Evolutionary conservation across 2,888 invertebrate genomes (phyloP), one percentile per base, ranked within the genome.

Genomic region (Ophion costatus): DNA sequence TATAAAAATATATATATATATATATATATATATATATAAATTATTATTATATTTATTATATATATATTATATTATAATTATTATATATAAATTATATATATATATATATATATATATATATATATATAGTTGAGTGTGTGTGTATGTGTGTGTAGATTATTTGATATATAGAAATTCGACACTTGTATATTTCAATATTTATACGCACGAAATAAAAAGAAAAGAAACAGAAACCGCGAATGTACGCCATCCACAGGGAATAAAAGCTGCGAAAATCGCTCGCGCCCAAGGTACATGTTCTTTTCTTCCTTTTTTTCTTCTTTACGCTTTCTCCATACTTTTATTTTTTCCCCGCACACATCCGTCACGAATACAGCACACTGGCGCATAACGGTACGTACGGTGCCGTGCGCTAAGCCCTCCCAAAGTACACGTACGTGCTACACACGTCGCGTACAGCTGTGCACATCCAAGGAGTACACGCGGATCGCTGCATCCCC

Each of bases 221-320:
- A 45, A 9, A 45, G 11, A 45, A 45, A 2, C 14, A 45, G 14
- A 17, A 17, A 14, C 14, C 4, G 14, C 14, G 51, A 11, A 1
- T 51, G 51, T 59, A 59, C 24, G 45, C 61, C 45, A 75, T 57
- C 38, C 51, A 10, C n/a, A 75, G 51, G 51, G 24, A 75, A 75
- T 75, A 75, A 75, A 75, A 64, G 75, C 75, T 75, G 51, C n/a
- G 33, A 33, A 51, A 75, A 75, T 51, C 6, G 24, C 57, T 64
- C 51, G 64, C 0, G 20, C 57, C 11, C n/a, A 38, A 24, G 42
- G 5, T 14, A 38, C 14, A 22, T 67, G 5, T 24, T 9, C 3
- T 3, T 24, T 22, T 22, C 22, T 45, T 45, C 45, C 51, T 10
- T 17, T 42, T 67, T 20, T 42, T 67, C 17, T 45, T 69, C 51